phyloP scores from a whole-genome alignment of 2,113 vertebrate genomes.

The Mirza zaza region DNA sequence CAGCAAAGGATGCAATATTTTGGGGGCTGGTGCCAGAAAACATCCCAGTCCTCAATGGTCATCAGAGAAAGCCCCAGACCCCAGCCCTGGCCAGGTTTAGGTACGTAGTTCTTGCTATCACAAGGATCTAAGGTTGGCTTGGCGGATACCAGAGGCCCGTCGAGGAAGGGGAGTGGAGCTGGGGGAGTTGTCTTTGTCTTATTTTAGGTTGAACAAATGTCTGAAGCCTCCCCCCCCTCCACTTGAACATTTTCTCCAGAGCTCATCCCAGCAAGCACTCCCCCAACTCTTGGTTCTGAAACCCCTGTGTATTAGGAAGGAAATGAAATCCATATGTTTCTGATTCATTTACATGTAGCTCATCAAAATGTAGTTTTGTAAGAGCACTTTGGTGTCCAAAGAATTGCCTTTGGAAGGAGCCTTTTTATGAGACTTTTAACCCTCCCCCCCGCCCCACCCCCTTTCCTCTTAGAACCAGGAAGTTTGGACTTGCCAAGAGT shows the following conservation, averaged over 20 bases:
- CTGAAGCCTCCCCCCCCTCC: background rate
- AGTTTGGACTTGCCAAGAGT: conserved; percentile 68
- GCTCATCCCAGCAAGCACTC: background rate
- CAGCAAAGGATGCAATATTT: background rate
- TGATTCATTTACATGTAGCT: conserved; percentile 75
- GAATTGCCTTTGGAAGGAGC: conserved; percentile 63
- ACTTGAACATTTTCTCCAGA: background rate
- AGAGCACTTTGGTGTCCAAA: conserved; percentile 73
- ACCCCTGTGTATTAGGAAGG: conserved; percentile 61
- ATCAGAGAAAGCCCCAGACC: background rate
- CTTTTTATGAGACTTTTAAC: conserved; percentile 70
- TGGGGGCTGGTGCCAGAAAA: background rate
- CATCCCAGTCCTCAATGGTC: background rate
- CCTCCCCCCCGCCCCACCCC: background rate
- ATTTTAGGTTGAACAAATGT: background rate
- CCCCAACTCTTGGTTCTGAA: conserved; percentile 44
- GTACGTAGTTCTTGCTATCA: background rate
- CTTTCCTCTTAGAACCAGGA: conserved; percentile 61
- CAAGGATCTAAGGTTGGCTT: background rate
- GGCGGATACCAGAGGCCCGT: background rate
- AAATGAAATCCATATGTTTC: conserved; percentile 75
- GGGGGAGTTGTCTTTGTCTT: background rate
- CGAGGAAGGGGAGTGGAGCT: background rate
- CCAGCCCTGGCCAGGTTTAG: background rate
- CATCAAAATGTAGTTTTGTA: conserved; percentile 78